Conservation (phyloP, 2,113 vertebrate species). For the Rostratula benghalensis region DNA sequence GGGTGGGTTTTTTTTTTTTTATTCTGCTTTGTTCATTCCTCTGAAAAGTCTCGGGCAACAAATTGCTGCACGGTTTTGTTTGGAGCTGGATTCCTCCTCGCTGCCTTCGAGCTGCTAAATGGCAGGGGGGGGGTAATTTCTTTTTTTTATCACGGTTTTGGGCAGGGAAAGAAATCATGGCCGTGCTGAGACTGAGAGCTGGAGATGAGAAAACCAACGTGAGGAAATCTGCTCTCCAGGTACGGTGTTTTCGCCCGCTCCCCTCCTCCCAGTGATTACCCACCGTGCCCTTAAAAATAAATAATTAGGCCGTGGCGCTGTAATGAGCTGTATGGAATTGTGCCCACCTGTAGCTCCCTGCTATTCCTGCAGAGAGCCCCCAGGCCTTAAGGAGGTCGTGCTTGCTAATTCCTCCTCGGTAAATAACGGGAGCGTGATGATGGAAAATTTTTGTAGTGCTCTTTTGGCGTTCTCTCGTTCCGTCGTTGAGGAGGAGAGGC, state of each 20-base stretch:
- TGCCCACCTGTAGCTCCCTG: constrained; percentile 8
- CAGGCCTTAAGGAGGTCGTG: background rate
- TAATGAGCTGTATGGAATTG: background rate
- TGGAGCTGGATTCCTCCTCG: background rate
- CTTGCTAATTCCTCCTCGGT: background rate
- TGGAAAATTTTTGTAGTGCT: constrained; percentile 37
- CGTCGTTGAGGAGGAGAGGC: constrained; percentile 46
- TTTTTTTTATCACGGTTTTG: background rate
- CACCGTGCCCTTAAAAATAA: background rate
- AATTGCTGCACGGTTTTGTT: background rate
- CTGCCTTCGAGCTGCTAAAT: background rate
- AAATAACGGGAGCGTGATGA: constrained; percentile 25
- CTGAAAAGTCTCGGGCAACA: background rate
- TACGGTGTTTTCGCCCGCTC: constrained; percentile 2
- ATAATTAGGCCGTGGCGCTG: background rate
- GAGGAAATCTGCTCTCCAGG: constrained; percentile 93
- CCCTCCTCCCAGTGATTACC: background rate
- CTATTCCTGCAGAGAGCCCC: background rate
- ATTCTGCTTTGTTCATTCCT: background rate
- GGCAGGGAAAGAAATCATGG: constrained; percentile 80
- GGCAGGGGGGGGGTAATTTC: background rate
- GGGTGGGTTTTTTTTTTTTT: background rate
- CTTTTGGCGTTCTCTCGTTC: constrained; percentile 7
- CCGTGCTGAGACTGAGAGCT: constrained; percentile 79
- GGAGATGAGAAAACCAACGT: constrained; percentile 86